Evolutionary conservation across 2,888 invertebrate genomes (phyloP).

Genomic region (Spilosoma lubricipeda): DNA sequence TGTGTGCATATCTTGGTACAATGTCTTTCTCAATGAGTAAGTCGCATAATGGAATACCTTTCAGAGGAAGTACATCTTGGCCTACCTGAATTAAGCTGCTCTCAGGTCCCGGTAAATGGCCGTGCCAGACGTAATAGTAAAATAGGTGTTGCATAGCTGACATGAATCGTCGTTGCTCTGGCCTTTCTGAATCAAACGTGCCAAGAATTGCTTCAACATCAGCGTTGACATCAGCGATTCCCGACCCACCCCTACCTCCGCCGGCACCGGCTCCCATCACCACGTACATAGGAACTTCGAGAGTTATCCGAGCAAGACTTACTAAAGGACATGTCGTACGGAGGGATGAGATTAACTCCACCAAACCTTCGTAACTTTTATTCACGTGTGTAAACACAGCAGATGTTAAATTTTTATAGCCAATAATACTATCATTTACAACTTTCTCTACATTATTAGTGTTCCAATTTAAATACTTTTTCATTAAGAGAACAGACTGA

Average conservation of each 20-base stretch:
- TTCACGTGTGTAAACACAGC: slow-evolving; percentile 89
- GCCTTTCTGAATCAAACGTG: slow-evolving; percentile 89
- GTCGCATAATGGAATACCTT: slow-evolving; percentile 90
- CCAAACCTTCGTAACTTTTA: slow-evolving; percentile 89
- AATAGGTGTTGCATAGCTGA: slow-evolving; percentile 93
- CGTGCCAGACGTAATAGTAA: slow-evolving; percentile 93
- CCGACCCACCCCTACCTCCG: slow-evolving; percentile 74
- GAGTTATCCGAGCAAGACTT: slow-evolving; percentile 88
- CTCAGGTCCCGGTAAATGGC: slow-evolving; percentile 88
- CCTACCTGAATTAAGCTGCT: slow-evolving; percentile 88
- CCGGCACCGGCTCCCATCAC: slow-evolving; percentile 88
- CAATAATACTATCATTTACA: slow-evolving; percentile 88
- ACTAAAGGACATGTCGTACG: slow-evolving; percentile 93
- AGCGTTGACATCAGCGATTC: slow-evolving; percentile 82
- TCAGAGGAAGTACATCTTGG: slow-evolving; percentile 89
- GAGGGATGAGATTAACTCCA: slow-evolving; percentile 91
- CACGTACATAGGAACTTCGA: slow-evolving; percentile 90
- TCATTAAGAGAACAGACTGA: slow-evolving; percentile 87
- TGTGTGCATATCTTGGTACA: slow-evolving; percentile 90
- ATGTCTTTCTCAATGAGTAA: slow-evolving; percentile 91
- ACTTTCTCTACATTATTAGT: slow-evolving; percentile 88
- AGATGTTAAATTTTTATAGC: slow-evolving; percentile 87
- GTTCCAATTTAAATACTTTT: slow-evolving; percentile 89
- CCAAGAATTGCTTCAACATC: slow-evolving; percentile 93
- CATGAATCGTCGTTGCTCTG: slow-evolving; percentile 91